Evolutionary conservation across 2,888 invertebrate species (phyloP), one percentile per base, ranked within the genome.

Genomic region (Macrophya annulata): DNA sequence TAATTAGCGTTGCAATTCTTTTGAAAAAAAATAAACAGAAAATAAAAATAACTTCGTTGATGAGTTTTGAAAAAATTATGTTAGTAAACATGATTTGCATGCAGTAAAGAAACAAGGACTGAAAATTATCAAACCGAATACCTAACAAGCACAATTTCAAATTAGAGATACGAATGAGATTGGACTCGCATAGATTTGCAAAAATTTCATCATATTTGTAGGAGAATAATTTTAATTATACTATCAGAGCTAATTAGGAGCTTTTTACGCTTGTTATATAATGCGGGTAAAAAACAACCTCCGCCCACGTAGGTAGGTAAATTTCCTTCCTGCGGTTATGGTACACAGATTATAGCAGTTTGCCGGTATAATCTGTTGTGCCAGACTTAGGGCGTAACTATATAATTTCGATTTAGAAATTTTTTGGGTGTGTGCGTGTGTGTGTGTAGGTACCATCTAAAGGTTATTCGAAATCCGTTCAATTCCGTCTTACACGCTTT

Each of bases 301-400:
- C 62, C 62, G 62, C 62, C 62, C 62, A 62, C 62, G 62, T 31
- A 3, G 31, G 31, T 31, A 31, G 1, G 31, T n/a, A n/a, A n/a
- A n/a, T 62, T 62, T 62, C 25, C 62, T 62, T 62, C 62, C 25
- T 25, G 62, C 62, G 62, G 62, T 62, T 25, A 12, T n/a, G 62
- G 12, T 62, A 55, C 8, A 55, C 55, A 6, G 55, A 55, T 55
- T 55, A 55, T 55, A 8, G n/a, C 55, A 55, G n/a, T 6, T 55
- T 8, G n/a, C 6, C n/a, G 55, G 0, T 55, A 43, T 43, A 55
- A 31, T 55, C 55, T 55, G 17, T 55, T 55, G 55, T 55, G n/a
- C n/a, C 31, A 1, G 2, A 55, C n/a, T 55, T 55, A n/a, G 10
- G 55, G 55, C 55, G 55, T 55, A 55, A n/a, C n/a, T 8, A 55